Evolutionary conservation across 2,888 invertebrate species (phyloP).

Genomic region (Spialia ferax): DNA sequence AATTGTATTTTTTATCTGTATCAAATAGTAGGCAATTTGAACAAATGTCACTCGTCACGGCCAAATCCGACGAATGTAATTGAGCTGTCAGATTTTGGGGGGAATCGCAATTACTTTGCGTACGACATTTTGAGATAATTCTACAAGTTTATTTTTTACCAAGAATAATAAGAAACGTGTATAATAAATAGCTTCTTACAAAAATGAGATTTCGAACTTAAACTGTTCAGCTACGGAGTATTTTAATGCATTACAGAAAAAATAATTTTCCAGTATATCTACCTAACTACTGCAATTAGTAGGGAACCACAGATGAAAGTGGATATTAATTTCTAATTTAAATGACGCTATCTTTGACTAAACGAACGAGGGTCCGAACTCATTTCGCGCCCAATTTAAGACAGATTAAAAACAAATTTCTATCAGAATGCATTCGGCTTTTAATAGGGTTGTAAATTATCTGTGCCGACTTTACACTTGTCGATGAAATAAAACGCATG

Average conservation of each 20-base stretch:
- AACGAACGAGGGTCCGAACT: conserved; percentile 72
- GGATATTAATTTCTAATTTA: conserved; percentile 71
- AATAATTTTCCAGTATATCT: conserved; percentile 7
- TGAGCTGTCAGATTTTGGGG: conserved; percentile 77
- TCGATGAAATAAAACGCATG: conserved; percentile 48
- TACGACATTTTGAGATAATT: not conserved
- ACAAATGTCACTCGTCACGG: conserved; percentile 78
- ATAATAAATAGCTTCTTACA: too few species aligned
- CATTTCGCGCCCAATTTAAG: conserved; percentile 87
- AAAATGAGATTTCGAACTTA: too few species aligned
- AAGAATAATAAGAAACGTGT: not conserved
- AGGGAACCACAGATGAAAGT: conserved; percentile 40
- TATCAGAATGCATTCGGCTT: conserved; percentile 79
- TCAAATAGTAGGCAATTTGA: conserved; percentile 75
- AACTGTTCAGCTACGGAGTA: too few species aligned
- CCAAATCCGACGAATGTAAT: conserved; percentile 62
- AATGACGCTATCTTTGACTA: conserved; percentile 71
- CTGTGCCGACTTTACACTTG: conserved; percentile 50
- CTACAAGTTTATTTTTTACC: not conserved
- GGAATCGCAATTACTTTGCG: conserved; percentile 51
- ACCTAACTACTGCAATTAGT: conserved; percentile 33
- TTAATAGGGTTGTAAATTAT: conserved; percentile 64
- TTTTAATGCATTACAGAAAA: too few species aligned
- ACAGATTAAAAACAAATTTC: conserved; percentile 85
- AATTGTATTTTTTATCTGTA: conserved; percentile 46